Evolutionary conservation across 2,888 invertebrate genomes (phyloP).

Genomic region (Metacarcinus magister): DNA sequence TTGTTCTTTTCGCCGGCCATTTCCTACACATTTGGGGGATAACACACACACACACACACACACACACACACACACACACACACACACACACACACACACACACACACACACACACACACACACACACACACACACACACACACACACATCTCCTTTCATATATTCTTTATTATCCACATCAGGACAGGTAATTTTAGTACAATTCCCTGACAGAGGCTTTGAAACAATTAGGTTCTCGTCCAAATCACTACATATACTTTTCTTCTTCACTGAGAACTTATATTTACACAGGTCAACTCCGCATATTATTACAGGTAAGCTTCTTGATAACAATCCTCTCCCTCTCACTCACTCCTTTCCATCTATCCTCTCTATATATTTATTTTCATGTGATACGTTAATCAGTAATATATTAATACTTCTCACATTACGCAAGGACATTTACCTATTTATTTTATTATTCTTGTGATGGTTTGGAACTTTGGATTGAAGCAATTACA

Average conservation of each 20-base stretch:
- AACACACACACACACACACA: no score
- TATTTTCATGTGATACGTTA: not conserved
- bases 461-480: not conserved
- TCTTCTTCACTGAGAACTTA: not conserved
- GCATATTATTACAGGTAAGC: not conserved
- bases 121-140: not conserved
- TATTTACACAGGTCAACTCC: not conserved
- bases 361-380: not conserved
- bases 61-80: no score
- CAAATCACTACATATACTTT: not conserved
- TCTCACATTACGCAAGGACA: not conserved
- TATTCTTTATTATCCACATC: not conserved
- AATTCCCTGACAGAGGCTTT: not conserved
- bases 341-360: not conserved
- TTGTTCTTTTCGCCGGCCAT: not conserved
- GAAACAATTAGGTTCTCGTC: not conserved
- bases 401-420: not conserved
- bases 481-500: not conserved
- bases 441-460: constrained; percentile 9
- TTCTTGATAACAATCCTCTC: not conserved
- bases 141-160: not conserved
- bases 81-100: no score
- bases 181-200: not conserved
- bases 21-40: not conserved
- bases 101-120: not conserved